Conservation (phyloP, 2,113 vertebrate species). For the Strigops habroptila region DNA sequence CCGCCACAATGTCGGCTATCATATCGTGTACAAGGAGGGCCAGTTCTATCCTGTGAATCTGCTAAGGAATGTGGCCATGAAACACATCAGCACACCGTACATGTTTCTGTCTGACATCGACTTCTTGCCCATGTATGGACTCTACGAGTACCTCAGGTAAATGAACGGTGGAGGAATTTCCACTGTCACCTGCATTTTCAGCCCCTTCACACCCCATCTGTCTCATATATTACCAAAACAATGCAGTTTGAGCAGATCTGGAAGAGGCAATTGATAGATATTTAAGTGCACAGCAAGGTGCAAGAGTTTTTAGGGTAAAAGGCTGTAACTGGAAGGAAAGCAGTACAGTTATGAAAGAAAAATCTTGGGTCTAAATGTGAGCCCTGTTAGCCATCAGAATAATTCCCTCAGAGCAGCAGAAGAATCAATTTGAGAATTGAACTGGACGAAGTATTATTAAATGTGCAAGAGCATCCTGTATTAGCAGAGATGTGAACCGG, state of each 20-base stretch:
- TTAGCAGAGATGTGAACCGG: neutral
- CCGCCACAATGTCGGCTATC: conserved; percentile 93
- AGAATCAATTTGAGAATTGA: conserved; percentile 7
- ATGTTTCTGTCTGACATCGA: conserved; percentile 98
- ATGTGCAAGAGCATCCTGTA: neutral
- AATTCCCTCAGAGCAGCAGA: neutral
- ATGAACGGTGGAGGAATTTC: neutral
- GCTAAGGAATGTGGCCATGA: conserved; percentile 95
- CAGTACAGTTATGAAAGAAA: neutral
- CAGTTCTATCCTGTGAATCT: conserved; percentile 99
- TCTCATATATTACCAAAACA: neutral
- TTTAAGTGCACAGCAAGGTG: neutral
- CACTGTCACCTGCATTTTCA: accelerated
- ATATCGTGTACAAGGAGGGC: conserved; percentile 98
- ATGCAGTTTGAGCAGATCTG: neutral
- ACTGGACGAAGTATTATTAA: neutral
- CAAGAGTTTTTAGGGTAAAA: neutral
- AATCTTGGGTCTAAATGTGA: neutral
- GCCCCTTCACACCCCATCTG: neutral
- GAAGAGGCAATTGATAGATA: neutral
- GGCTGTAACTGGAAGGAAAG: neutral
- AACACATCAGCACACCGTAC: conserved; percentile 94
- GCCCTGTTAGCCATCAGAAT: neutral
- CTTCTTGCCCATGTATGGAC: conserved; percentile 99
- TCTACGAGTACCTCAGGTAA: conserved; percentile 98